Percentiles rank a stretch among this genome's conserved stretches.
Conservation (phyloP, 2,113 vertebrate species). For the Pseudorasbora parva region DNA sequence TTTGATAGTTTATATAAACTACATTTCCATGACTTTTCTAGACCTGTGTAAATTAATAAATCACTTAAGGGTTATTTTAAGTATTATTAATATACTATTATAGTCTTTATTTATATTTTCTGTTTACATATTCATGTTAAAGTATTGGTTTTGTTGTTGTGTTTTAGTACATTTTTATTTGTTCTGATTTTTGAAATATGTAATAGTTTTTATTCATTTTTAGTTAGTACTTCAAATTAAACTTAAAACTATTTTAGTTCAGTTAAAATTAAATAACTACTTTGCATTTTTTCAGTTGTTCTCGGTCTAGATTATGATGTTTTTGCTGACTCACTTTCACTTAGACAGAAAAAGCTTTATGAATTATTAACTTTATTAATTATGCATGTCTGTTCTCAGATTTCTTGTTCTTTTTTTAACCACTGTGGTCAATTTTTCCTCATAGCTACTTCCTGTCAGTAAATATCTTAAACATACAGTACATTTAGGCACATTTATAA, state of each 20-base stretch:
- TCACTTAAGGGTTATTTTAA: background rate
- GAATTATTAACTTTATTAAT: conserved; percentile 5
- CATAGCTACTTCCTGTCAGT: background rate
- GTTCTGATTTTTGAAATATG: too few relatives aligned
- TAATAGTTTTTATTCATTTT: too few relatives aligned
- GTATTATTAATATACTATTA: background rate
- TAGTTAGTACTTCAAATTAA: too few relatives aligned
- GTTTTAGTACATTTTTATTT: too few relatives aligned
- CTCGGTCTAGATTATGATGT: background rate
- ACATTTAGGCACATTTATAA: background rate
- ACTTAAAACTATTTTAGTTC: too few relatives aligned
- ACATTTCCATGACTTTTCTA: background rate
- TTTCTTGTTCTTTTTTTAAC: background rate
- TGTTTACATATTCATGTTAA: background rate
- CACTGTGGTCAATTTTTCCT: background rate
- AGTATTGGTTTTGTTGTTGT: background rate
- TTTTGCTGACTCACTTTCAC: background rate
- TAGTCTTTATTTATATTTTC: background rate
- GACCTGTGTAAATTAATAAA: background rate
- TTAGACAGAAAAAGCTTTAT: background rate
- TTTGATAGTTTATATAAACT: background rate
- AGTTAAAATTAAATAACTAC: too few relatives aligned
- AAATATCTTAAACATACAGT: background rate
- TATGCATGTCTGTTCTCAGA: background rate
- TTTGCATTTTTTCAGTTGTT: background rate